Evolutionary conservation across 2,888 invertebrate species (phyloP), one percentile per base, ranked within the genome.

Genomic region (Chloroclysta siterata): DNA sequence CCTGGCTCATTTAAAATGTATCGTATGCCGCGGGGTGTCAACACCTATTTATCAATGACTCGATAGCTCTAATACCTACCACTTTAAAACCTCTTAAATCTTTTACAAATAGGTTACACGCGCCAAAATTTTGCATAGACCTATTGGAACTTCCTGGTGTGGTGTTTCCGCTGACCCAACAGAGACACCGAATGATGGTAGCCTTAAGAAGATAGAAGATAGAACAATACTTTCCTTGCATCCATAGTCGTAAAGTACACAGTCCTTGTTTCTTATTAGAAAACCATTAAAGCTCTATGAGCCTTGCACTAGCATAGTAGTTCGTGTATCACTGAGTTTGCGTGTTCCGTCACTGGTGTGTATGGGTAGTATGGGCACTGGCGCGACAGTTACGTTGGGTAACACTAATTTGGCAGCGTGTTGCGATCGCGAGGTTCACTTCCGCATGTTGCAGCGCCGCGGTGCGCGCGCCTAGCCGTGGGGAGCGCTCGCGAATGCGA

Each of bases 401-500:
- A 66, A 53, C 65, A 68, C 70, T 66, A 36, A 36, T 47, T 61
- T 60, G 60, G 66, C 67, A 70, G 63, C 63, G 66, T 53, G 59
- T 50, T 53, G 60, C 44, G 77, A 77, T 80, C 79, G 84, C 82
- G 83, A 82, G 47, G 61, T 48, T 91, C 89, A 93, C 92, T 93
- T 93, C 92, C 92, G 92, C 93, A 90, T 91, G 76, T 84, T 86
- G 90, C 87, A 85, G 84, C 81, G 87, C 85, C 78, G 78, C 78
- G 80, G 80, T 81, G 80, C 65, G 65, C 84, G 89, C 90, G 89
- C 88, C 85, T 81, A 84, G 82, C 79, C 78, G 87, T 78, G 80
- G 86, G 87, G 90, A 90, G 91, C 90, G 86, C 88, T 89, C 89
- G 92, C 92, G 83, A 93, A 92, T 92, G 88, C 88, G 88, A 86